phyloP scores from a whole-genome alignment of 2,113 vertebrate genomes.

The Kobus ellipsiprymnus region DNA sequence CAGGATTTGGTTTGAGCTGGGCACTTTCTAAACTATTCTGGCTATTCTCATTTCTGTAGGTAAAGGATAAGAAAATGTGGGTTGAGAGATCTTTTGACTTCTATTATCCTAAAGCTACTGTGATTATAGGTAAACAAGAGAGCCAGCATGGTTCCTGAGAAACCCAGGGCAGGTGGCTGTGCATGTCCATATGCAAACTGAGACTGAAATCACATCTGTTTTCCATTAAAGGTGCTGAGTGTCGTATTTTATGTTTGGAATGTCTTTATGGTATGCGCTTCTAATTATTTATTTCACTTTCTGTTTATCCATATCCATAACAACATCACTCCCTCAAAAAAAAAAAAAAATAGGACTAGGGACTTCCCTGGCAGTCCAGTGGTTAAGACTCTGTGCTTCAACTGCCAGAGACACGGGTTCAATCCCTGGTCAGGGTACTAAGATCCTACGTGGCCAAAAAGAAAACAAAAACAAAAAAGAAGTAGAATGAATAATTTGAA shows the following conservation, averaged over 20 bases:
- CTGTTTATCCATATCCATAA: not conserved
- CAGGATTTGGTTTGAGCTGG: not conserved
- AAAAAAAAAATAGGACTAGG: not conserved
- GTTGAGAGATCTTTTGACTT: not conserved
- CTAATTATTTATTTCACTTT: not conserved
- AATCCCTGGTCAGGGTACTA: not conserved
- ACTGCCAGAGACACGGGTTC: not conserved
- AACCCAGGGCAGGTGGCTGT: not conserved
- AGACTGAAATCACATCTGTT: not conserved
- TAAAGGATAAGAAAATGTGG: not conserved
- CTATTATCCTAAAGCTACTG: not conserved
- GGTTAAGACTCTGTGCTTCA: not conserved
- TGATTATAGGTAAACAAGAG: not conserved
- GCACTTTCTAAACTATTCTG: not conserved
- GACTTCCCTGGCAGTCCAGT: not conserved
- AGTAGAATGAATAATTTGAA: not conserved
- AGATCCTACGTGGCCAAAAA: not conserved
- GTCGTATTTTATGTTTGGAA: not conserved
- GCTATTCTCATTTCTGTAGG: not conserved
- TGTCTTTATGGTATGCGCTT: not conserved
- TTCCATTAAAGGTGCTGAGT: not conserved
- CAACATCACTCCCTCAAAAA: not conserved
- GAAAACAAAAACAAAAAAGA: not conserved
- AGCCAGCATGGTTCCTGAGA: not conserved
- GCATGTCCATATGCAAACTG: not conserved